Evolutionary conservation across 2,888 invertebrate species (phyloP), one percentile per base, ranked within the genome.

Genomic region (Petrophora chlorosata): DNA sequence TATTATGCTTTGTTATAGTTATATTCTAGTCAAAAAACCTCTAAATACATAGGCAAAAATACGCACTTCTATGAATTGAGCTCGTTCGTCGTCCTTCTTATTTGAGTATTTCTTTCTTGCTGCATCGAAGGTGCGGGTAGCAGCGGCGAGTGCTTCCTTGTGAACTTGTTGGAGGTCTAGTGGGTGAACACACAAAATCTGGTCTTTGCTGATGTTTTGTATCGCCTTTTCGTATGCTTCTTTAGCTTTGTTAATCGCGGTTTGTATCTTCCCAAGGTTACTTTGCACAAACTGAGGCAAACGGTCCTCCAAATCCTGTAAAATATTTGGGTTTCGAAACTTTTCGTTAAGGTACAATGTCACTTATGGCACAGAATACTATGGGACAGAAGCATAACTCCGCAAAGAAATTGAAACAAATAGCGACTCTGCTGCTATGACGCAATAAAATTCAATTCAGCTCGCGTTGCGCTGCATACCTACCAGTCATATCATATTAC

Each of bases 51-150:
- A n/a, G n/a, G n/a, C n/a, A n/a, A n/a, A n/a, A 22, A 7, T 22
- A 34, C 46, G 16, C 12, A 42, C 41, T 25, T 35, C 8, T 9
- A 19, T 23, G 29, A 41, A 44, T 39, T 36, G 22, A 16, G 30
- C 44, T n/a, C 52, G 40, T 28, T 32, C 29, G 8, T 39, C 19
- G 3, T 55, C 55, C 9, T 39, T n/a, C 5, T 40, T 29, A 3
- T 48, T 30, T 7, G 34, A 30, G 12, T 34, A 5, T 22, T 26
- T 44, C 5, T 46, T 55, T 10, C 45, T 43, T n/a, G 22, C 43
- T 15, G 38, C 40, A 19, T 51, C 49, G 17, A 41, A 47, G 9
- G 9, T 10, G 5, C 35, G 30, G 5, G 35, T 25, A 2, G 47
- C 47, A n/a, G 47, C 47, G 8, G 15, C 10, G 0, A 43, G 8